These are phyloP conservation scores for Bombus superbus DNA, from an alignment of 1,140 invertebrate species.

Conservation along the genomic window DNA sequence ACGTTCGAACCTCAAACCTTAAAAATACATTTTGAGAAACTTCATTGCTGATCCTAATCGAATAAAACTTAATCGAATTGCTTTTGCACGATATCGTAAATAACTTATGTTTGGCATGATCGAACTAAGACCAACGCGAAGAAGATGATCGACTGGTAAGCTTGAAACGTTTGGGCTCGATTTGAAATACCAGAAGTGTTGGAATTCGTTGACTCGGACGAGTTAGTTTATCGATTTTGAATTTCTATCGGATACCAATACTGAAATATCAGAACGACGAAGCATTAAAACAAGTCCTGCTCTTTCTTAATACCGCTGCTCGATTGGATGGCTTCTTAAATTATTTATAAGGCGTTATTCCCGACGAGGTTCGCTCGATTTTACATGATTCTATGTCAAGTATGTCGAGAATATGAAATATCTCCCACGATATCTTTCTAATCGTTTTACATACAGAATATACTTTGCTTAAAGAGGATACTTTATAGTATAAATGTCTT, in stretches of 20 bases:
- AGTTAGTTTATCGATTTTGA: background rate
- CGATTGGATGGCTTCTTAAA: background rate
- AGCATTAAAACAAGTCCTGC: background rate
- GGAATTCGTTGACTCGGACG: background rate
- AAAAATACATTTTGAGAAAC: too few species aligned
- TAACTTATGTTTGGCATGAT: background rate
- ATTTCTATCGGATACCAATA: conserved; percentile 27
- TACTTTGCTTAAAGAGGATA: too few species aligned
- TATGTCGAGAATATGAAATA: background rate
- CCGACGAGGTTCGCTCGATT: background rate
- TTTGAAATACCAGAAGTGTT: background rate
- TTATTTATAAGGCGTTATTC: background rate
- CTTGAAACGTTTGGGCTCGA: background rate
- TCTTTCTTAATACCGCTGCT: background rate
- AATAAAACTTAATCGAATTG: too few species aligned
- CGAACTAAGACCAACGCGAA: background rate
- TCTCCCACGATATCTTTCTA: too few species aligned
- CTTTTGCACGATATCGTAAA: background rate
- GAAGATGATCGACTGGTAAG: background rate
- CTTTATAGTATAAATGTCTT: too few species aligned
- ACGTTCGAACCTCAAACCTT: too few species aligned
- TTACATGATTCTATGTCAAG: background rate
- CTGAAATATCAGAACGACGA: background rate
- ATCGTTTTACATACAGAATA: background rate
- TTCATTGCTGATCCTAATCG: too few species aligned